phyloP scores from a whole-genome alignment of 1,140 invertebrate genomes.

The Procambarus virginalis region DNA sequence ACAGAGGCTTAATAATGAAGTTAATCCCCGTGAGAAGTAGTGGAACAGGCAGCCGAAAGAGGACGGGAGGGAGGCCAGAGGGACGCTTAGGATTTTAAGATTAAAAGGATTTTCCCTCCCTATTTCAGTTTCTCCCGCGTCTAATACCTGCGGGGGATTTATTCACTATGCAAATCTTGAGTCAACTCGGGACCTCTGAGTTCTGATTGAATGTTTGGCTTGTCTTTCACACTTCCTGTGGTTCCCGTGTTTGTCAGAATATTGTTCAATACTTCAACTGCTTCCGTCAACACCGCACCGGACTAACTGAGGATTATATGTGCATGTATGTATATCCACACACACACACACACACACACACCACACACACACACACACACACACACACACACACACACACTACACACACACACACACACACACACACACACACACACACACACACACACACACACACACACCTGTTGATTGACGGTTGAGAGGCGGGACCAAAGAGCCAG shows the following conservation, averaged over 20 bases:
- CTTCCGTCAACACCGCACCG: background rate
- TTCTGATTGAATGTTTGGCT: slow-evolving; percentile 9
- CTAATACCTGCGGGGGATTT: slow-evolving; percentile 1
- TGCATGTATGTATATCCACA: background rate
- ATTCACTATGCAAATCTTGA: slow-evolving; percentile 13
- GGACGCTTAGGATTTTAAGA: background rate
- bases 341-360: too few relatives aligned
- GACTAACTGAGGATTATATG: background rate
- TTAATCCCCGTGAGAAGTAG: too few relatives aligned
- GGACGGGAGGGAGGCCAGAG: background rate
- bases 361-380: too few relatives aligned
- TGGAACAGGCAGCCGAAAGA: too few relatives aligned
- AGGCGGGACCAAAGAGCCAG: too few relatives aligned
- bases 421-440: too few relatives aligned
- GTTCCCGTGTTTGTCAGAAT: background rate
- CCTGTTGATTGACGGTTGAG: too few relatives aligned
- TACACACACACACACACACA: too few relatives aligned
- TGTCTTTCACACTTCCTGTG: slow-evolving; percentile 3
- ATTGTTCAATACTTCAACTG: background rate
- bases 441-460: too few relatives aligned
- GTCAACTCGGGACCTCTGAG: background rate
- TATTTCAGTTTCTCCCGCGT: background rate
- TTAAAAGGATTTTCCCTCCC: background rate
- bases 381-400: too few relatives aligned
- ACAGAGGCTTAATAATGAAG: too few relatives aligned